A percentile compares a stretch with the other conserved stretches of the same genome.
These are phyloP conservation scores for Chloropsis cyanopogon DNA, from an alignment of 2,113 vertebrate species.

Conservation along the genomic window DNA sequence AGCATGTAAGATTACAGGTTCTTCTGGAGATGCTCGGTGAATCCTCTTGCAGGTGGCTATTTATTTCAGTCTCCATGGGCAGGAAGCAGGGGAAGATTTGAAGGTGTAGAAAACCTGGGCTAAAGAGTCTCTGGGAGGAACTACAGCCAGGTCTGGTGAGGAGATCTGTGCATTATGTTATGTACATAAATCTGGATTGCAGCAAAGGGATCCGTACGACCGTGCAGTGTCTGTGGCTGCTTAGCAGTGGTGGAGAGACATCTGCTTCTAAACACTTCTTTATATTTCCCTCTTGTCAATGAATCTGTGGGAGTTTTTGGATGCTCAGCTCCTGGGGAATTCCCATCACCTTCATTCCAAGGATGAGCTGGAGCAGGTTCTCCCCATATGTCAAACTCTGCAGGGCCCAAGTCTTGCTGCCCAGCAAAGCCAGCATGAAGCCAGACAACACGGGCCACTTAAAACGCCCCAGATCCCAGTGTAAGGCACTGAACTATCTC, in stretches of 20 bases:
- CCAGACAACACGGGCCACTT: not conserved
- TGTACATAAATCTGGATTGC: not conserved
- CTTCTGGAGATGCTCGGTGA: not conserved
- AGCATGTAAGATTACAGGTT: not conserved
- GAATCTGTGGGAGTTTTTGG: not conserved
- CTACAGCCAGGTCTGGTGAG: not conserved
- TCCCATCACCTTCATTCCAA: not conserved
- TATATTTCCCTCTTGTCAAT: not conserved
- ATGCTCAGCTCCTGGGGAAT: not conserved
- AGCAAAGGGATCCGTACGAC: not conserved
- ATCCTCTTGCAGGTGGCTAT: not conserved
- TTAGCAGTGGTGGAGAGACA: not conserved
- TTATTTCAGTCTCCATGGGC: not conserved
- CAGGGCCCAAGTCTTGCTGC: not conserved
- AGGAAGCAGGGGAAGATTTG: not conserved
- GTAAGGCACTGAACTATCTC: not conserved
- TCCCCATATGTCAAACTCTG: not conserved
- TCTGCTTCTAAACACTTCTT: not conserved
- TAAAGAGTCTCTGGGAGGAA: not conserved
- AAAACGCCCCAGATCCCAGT: not conserved
- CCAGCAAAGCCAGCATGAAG: not conserved
- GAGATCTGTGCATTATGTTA: not conserved
- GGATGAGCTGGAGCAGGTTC: not conserved
- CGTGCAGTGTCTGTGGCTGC: not conserved
- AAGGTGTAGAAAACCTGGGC: not conserved